phyloP scores from a whole-genome alignment of 2,888 invertebrate species.

The Aplocera efformata region DNA sequence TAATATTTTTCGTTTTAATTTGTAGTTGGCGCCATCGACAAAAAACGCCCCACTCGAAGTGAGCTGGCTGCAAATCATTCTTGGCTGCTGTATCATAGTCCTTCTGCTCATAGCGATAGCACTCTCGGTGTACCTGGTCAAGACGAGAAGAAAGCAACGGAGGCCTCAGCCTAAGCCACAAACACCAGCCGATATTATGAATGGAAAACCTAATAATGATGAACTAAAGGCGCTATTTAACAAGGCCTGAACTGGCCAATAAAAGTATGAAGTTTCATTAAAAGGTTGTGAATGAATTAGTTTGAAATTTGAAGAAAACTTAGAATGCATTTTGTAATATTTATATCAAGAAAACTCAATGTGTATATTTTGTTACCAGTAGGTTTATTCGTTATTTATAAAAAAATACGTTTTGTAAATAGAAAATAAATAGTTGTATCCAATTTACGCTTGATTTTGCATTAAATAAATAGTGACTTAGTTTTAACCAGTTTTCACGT shows the following conservation, averaged over 20 bases:
- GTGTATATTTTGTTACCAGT: constrained; percentile 10
- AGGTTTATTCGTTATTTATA: not conserved
- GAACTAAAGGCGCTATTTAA: constrained; percentile 59
- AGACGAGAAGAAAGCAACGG: constrained; percentile 52
- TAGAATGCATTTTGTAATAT: not conserved
- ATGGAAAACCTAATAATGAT: constrained; percentile 48
- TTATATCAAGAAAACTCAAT: not conserved
- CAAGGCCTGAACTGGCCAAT: constrained; percentile 50
- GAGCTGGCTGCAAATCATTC: constrained; percentile 50
- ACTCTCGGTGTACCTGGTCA: constrained; percentile 57
- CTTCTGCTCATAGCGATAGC: constrained; percentile 53
- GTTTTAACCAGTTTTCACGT: not conserved
- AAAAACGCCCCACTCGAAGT: constrained; percentile 34
- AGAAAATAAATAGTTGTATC: constrained; percentile 5
- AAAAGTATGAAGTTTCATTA: too few relatives aligned
- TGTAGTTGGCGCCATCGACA: constrained; percentile 59
- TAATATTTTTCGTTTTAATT: too few relatives aligned
- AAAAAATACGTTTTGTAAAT: not conserved
- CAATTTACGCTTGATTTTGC: too few relatives aligned
- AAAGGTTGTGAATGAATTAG: too few relatives aligned
- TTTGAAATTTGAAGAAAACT: not conserved
- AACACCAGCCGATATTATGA: constrained; percentile 48
- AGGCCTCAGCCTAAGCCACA: constrained; percentile 60
- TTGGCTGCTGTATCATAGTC: constrained; percentile 54
- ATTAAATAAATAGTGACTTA: not conserved